These are phyloP conservation scores for Amorpha juglandis DNA, from an alignment of 2,888 invertebrate species.

Conservation along the genomic window DNA sequence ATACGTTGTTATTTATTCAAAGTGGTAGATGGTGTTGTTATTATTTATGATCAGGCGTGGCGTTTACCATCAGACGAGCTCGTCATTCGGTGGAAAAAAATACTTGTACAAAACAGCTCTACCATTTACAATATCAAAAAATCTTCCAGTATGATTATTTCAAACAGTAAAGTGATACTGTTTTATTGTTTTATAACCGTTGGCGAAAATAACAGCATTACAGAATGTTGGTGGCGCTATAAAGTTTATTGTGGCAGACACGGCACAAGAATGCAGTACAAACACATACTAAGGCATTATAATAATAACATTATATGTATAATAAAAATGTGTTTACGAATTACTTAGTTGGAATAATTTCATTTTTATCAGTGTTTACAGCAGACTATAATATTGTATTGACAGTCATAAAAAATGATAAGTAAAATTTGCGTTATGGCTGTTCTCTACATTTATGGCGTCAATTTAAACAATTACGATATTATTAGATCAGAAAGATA, in stretches of 20 bases:
- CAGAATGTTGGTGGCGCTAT: neutral
- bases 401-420: slow-evolving; percentile 11
- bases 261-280: neutral
- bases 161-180: neutral
- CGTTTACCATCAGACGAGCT: too few species aligned
- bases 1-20: too few species aligned
- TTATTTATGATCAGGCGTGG: too few species aligned
- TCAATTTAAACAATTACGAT: neutral
- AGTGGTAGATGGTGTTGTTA: too few species aligned
- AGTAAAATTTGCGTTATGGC: neutral
- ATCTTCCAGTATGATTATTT: neutral
- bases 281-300: neutral
- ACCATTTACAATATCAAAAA: too few species aligned
- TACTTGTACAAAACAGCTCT: too few species aligned
- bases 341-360: slow-evolving; percentile 1
- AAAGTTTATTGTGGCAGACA: neutral
- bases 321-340: neutral
- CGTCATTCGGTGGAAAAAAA: too few species aligned
- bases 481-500: neutral
- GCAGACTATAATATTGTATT: neutral
- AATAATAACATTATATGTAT: neutral
- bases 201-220: neutral
- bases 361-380: neutral
- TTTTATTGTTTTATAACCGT: neutral
- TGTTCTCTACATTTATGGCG: neutral